Evolutionary conservation across 2,888 invertebrate species (phyloP).

Genomic region (Acronicta leporina): DNA sequence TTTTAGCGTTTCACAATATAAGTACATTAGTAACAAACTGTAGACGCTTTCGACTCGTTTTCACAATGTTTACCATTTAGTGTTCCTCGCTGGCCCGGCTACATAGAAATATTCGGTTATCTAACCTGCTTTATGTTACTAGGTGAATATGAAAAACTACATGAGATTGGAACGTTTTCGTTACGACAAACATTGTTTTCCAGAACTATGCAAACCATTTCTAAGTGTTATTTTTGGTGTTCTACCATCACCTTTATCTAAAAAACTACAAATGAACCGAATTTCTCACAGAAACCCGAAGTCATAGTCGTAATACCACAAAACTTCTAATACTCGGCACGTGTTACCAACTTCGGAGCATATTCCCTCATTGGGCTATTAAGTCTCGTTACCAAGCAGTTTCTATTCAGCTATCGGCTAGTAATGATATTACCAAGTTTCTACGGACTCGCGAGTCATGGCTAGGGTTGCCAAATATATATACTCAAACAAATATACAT

Average conservation of each 20-base stretch:
- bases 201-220: too few relatives aligned
- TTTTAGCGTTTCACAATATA: slow-evolving; percentile 26
- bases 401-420: slow-evolving; percentile 27
- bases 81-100: slow-evolving; percentile 25
- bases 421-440: slow-evolving; percentile 52
- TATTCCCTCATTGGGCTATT: slow-evolving; percentile 38
- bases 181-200: too few relatives aligned
- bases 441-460: slow-evolving; percentile 23
- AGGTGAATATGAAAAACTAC: slow-evolving; percentile 20
- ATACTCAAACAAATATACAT: too few relatives aligned
- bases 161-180: slow-evolving; percentile 12
- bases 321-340: slow-evolving; percentile 28
- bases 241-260: too few relatives aligned
- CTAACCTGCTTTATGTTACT: slow-evolving; percentile 23
- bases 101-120: slow-evolving; percentile 21
- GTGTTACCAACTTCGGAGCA: slow-evolving; percentile 27
- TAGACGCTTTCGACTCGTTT: slow-evolving; percentile 38
- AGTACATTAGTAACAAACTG: slow-evolving; percentile 13
- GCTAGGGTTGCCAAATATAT: not conserved
- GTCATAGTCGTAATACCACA: slow-evolving; percentile 6
- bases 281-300: slow-evolving; percentile 3
- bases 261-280: slow-evolving; percentile 12
- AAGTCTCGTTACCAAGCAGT: slow-evolving; percentile 42
- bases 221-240: too few relatives aligned
- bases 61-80: slow-evolving; percentile 51